Percentiles rank a stretch among this genome's conserved stretches.
Conservation (phyloP, 2,113 vertebrate genomes). For the Prochilodus magdalenae region DNA sequence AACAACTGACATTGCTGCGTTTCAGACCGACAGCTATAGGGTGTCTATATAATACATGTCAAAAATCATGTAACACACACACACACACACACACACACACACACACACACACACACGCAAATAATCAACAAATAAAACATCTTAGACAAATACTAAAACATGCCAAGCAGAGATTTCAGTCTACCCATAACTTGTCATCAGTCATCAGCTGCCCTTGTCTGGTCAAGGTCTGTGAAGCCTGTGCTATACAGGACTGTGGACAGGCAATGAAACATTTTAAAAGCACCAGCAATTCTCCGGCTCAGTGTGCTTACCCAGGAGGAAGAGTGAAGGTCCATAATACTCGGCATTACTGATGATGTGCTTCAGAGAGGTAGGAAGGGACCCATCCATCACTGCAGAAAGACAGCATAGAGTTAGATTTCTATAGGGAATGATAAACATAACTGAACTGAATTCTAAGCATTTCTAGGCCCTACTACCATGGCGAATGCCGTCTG, state of each 20-base stretch:
- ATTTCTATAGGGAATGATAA: background rate
- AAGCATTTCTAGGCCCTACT: constrained; percentile 42
- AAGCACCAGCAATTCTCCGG: background rate
- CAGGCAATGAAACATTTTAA: background rate
- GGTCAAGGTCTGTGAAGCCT: background rate
- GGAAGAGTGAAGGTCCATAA: constrained; percentile 93
- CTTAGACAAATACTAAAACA: background rate
- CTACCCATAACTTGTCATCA: background rate
- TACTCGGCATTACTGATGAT: constrained; percentile 98
- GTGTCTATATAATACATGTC: too few relatives aligned
- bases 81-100: too few relatives aligned
- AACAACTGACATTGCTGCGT: too few relatives aligned
- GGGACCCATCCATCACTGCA: constrained; percentile 93
- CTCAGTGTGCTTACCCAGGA: constrained; percentile 82
- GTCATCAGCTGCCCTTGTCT: background rate
- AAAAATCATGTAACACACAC: too few relatives aligned
- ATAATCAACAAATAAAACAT: too few relatives aligned
- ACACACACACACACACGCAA: too few relatives aligned
- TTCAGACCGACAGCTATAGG: too few relatives aligned
- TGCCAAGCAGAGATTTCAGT: background rate
- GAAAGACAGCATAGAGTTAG: background rate
- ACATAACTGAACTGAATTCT: background rate
- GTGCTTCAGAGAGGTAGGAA: constrained; percentile 96
- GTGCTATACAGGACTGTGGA: background rate
- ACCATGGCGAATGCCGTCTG: constrained; percentile 95